A percentile compares a stretch with the other conserved stretches of the same genome.
Evolutionary conservation across 2,888 invertebrate species (phyloP).

Genomic region (Aleiodes leptofemur): DNA sequence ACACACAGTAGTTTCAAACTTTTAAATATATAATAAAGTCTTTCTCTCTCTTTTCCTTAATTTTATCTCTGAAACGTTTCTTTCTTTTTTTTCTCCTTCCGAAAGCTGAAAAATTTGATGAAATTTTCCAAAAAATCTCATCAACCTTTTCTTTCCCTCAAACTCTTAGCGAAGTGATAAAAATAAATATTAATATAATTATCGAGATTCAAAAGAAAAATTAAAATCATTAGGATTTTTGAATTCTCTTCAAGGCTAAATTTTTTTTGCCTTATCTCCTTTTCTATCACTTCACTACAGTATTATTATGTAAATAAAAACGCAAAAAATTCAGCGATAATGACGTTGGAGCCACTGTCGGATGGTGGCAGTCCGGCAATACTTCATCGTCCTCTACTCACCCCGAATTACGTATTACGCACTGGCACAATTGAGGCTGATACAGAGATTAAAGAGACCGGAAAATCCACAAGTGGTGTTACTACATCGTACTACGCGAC

Average conservation of each 20-base stretch:
- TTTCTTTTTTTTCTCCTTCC: background rate
- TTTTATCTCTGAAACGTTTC: background rate
- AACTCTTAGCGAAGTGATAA: no score
- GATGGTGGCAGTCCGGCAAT: constrained; percentile 69
- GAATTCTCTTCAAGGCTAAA: no score
- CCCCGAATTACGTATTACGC: constrained; percentile 63
- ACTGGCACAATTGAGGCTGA: constrained; percentile 56
- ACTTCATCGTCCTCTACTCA: constrained; percentile 68
- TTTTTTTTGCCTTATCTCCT: no score
- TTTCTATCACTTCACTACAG: no score
- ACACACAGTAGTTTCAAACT: background rate
- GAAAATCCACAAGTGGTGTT: constrained; percentile 56
- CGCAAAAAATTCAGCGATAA: constrained; percentile 60
- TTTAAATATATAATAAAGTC: background rate
- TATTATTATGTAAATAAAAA: background rate
- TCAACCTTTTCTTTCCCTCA: no score
- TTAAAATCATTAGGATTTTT: no score
- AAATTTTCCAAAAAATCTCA: no score
- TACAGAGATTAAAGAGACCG: constrained; percentile 52
- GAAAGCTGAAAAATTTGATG: no score
- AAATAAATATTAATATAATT: background rate
- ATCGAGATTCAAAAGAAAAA: no score
- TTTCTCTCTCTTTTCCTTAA: constrained; percentile 26
- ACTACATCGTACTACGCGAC: constrained; percentile 62
- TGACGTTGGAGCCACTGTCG: constrained; percentile 70